These are phyloP conservation scores for Polymixis flavicincta DNA, from an alignment of 2,888 invertebrate genomes.

Conservation along the genomic window DNA sequence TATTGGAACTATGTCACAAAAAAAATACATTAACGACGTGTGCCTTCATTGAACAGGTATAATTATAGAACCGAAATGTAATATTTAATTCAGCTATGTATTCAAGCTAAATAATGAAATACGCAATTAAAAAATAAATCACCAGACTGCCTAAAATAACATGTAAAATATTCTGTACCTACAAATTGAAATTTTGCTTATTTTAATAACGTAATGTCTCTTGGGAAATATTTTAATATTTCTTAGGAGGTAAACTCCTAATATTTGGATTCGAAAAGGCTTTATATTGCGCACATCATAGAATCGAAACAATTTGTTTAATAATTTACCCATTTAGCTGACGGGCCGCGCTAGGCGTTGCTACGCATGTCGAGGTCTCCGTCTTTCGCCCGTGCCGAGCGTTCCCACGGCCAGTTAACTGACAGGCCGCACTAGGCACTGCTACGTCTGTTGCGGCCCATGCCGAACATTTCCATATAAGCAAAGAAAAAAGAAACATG, in stretches of 20 bases:
- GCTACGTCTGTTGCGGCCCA: too few species aligned
- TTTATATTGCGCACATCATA: neutral
- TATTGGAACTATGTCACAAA: neutral
- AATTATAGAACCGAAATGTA: conserved; percentile 22
- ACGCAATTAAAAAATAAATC: conserved; percentile 8
- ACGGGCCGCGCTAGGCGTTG: too few species aligned
- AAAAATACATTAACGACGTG: neutral
- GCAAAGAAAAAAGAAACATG: too few species aligned
- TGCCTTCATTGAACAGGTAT: neutral
- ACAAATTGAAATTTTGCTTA: conserved; percentile 4
- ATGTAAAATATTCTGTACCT: conserved; percentile 9
- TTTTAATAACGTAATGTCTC: conserved; percentile 6
- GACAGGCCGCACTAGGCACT: too few species aligned
- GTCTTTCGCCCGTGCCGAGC: too few species aligned
- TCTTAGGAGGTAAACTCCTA: neutral
- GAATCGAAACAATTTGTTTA: neutral
- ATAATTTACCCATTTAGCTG: too few species aligned
- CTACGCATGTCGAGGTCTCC: too few species aligned
- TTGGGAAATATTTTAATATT: conserved; percentile 11
- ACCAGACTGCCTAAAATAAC: neutral
- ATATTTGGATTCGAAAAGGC: conserved; percentile 1
- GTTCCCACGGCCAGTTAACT: too few species aligned
- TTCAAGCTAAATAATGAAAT: conserved; percentile 20
- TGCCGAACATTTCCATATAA: too few species aligned
- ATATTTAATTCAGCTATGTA: conserved; percentile 4